Evolutionary conservation across 1,140 invertebrate species (phyloP).

Genomic region (Listronotus bonariensis): DNA sequence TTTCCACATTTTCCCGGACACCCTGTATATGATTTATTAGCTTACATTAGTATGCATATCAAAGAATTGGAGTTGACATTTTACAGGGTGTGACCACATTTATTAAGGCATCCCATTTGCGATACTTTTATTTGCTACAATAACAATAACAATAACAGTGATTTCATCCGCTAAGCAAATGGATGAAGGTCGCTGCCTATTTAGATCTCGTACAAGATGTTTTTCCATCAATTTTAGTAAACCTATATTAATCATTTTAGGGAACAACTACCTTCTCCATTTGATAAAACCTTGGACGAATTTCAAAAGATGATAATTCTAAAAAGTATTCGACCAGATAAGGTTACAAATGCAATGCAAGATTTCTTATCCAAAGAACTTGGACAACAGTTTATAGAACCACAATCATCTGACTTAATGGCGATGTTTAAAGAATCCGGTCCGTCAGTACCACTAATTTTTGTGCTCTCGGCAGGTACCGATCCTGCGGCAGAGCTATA

Average conservation of each 20-base stretch:
- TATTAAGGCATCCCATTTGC: too few species aligned
- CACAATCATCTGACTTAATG: constrained; percentile 67
- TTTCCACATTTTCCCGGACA: too few species aligned
- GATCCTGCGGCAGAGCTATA: constrained; percentile 70
- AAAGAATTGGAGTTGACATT: too few species aligned
- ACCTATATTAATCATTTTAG: constrained; percentile 46
- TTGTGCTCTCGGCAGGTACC: constrained; percentile 72
- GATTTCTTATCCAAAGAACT: constrained; percentile 64
- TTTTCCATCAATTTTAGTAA: too few species aligned
- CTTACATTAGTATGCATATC: too few species aligned
- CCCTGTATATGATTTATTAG: too few species aligned
- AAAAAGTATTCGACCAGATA: constrained; percentile 74
- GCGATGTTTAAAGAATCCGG: constrained; percentile 68
- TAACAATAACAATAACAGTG: too few species aligned
- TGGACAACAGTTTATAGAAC: constrained; percentile 69
- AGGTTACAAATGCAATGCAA: constrained; percentile 73
- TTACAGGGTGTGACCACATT: too few species aligned
- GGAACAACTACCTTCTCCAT: constrained; percentile 61
- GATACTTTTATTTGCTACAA: too few species aligned
- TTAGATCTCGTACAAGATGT: too few species aligned
- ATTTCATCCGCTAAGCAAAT: too few species aligned
- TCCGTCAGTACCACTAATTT: constrained; percentile 66
- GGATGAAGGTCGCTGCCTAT: too few species aligned
- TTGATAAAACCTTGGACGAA: constrained; percentile 60
- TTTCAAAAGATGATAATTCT: constrained; percentile 75